Evolutionary conservation across 2,888 invertebrate species (phyloP).

Genomic region (Nemurella pictetii): DNA sequence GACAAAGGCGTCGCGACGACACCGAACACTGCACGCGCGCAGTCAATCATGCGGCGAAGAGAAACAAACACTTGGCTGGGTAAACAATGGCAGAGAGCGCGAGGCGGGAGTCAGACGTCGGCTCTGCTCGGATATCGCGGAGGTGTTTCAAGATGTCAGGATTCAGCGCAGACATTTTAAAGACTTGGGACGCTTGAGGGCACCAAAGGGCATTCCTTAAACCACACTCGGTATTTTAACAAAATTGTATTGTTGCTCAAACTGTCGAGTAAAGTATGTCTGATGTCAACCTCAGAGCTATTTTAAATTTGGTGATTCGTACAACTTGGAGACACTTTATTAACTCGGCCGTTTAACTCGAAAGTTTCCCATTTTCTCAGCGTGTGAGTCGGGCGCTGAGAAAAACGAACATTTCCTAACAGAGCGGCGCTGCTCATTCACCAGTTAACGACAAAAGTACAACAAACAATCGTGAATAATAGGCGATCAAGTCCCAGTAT

Average conservation of each 20-base stretch:
- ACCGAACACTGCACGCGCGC: slow-evolving; percentile 15
- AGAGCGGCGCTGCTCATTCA: neutral
- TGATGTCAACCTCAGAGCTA: too few relatives aligned
- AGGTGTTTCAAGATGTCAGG: too few relatives aligned
- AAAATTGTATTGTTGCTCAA: too few relatives aligned
- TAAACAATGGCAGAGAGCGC: slow-evolving; percentile 6
- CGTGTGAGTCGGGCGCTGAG: neutral
- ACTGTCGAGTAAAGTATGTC: too few relatives aligned
- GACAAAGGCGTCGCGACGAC: slow-evolving; percentile 24
- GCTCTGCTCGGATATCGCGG: neutral
- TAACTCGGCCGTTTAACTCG: too few relatives aligned
- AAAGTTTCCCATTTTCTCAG: neutral
- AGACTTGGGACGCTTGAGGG: too few relatives aligned
- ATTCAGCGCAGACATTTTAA: too few relatives aligned
- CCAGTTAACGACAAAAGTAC: slow-evolving; percentile 1
- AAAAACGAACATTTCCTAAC: neutral
- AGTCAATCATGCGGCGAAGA: slow-evolving; percentile 23
- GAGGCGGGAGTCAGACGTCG: neutral
- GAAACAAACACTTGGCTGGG: slow-evolving; percentile 17
- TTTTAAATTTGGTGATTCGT: too few relatives aligned
- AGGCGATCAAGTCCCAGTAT: slow-evolving; percentile 2
- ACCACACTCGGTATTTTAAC: too few relatives aligned
- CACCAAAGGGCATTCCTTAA: too few relatives aligned
- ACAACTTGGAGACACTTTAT: too few relatives aligned
- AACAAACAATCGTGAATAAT: slow-evolving; percentile 27